A percentile compares a stretch with the other conserved stretches of the same genome.
phyloP scores from a whole-genome alignment of 2,888 invertebrate species.

The Drosophila crucigera region DNA sequence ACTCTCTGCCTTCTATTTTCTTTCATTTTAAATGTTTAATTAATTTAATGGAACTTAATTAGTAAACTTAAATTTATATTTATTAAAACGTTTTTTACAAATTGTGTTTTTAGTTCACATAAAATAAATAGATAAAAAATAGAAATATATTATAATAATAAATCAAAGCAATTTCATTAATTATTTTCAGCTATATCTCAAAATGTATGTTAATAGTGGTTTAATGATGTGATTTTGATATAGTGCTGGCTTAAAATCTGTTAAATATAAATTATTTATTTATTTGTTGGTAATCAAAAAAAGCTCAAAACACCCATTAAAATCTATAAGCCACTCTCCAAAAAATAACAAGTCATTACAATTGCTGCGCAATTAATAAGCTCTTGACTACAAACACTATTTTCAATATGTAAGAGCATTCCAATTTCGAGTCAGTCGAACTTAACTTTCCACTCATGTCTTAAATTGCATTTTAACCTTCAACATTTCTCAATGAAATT shows the following conservation, averaged over 20 bases:
- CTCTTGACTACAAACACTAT: slow-evolving; percentile 17
- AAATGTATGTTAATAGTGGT: background rate
- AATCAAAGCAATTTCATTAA: background rate
- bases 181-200: background rate
- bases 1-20: background rate
- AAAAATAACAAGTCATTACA: slow-evolving; percentile 25
- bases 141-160: background rate
- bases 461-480: slow-evolving; percentile 76
- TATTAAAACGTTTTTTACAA: background rate
- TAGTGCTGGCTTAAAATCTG: background rate
- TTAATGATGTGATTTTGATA: background rate
- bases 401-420: slow-evolving; percentile 17
- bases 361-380: slow-evolving; percentile 34
- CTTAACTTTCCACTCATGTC: slow-evolving; percentile 59
- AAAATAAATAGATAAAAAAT: background rate
- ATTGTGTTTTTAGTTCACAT: background rate
- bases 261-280: background rate
- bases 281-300: background rate
- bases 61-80: background rate
- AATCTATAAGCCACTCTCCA: background rate
- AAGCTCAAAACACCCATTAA: background rate
- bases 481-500: slow-evolving; percentile 72
- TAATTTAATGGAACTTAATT: background rate
- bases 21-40: background rate
- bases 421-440: slow-evolving; percentile 25